Conservation (phyloP, 2,113 vertebrate species). For the Caranx melampygus region DNA sequence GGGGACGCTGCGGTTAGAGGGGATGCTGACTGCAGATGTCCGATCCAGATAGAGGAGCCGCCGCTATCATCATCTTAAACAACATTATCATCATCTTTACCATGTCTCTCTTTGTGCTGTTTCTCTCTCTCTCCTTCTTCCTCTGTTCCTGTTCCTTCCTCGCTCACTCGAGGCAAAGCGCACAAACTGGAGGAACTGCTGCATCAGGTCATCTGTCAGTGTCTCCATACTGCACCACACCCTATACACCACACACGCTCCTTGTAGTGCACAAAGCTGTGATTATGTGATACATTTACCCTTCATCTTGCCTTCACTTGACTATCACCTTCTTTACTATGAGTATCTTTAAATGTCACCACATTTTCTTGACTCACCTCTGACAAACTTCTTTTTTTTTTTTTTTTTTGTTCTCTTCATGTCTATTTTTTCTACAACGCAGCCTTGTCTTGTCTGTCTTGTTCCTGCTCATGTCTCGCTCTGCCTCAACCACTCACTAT, state of each 20-base stretch:
- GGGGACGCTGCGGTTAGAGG: conserved; percentile 66
- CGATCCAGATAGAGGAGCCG: conserved; percentile 32
- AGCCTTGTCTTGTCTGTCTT: conserved; percentile 43
- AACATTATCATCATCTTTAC: conserved; percentile 32
- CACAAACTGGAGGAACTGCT: conserved; percentile 32
- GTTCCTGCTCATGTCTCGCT: conserved; percentile 50
- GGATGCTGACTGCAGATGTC: conserved; percentile 60
- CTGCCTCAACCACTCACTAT: conserved; percentile 40
- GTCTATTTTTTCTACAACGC: neutral
- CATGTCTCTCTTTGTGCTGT: conserved; percentile 5
- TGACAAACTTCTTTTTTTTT: neutral
- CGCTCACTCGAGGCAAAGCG: conserved; percentile 29
- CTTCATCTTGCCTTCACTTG: neutral
- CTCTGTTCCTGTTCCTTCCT: conserved; percentile 20
- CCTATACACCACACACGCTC: conserved; percentile 29
- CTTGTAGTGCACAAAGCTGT: conserved; percentile 24
- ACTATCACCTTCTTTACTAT: neutral
- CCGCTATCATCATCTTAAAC: conserved; percentile 27
- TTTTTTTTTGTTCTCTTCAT: neutral
- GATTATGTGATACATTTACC: conserved; percentile 5
- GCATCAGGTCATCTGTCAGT: conserved; percentile 59
- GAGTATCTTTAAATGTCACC: neutral
- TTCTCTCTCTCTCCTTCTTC: conserved; percentile 23
- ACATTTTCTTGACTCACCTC: neutral
- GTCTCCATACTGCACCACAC: conserved; percentile 50